Conservation (phyloP, 2,797 vertebrate species). For the Silurus lanzhouensis region DNA sequence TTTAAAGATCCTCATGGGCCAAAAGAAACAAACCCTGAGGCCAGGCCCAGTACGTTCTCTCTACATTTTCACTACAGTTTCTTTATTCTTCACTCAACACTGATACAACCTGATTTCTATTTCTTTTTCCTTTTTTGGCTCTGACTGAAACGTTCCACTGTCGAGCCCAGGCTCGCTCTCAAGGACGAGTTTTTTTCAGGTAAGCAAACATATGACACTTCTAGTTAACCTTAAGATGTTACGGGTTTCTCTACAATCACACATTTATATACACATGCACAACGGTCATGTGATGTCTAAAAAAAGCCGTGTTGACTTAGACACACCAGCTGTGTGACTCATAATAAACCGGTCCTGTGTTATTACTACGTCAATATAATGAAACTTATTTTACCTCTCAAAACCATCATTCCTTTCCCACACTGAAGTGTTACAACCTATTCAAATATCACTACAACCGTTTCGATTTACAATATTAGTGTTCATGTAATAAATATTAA, state of each 20-base stretch:
- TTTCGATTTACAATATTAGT: too few species aligned
- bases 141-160: background rate
- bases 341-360: too few species aligned
- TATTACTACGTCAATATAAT: too few species aligned
- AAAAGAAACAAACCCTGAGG: background rate
- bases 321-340: too few species aligned
- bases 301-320: background rate
- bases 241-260: background rate
- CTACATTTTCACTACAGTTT: too few species aligned
- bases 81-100: background rate
- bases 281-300: background rate
- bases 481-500: too few species aligned
- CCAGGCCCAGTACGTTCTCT: background rate
- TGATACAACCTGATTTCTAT: background rate
- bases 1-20: background rate
- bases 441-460: too few species aligned
- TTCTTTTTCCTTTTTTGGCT: constrained; percentile 11
- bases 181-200: background rate
- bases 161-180: background rate
- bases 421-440: too few species aligned
- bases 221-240: background rate
- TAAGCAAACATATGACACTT: constrained; percentile 13
- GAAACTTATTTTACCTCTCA: too few species aligned
- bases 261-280: background rate
- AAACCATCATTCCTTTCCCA: too few species aligned